These are phyloP conservation scores for Lonchura striata DNA, from an alignment of 2,113 vertebrate genomes.

Conservation along the genomic window DNA sequence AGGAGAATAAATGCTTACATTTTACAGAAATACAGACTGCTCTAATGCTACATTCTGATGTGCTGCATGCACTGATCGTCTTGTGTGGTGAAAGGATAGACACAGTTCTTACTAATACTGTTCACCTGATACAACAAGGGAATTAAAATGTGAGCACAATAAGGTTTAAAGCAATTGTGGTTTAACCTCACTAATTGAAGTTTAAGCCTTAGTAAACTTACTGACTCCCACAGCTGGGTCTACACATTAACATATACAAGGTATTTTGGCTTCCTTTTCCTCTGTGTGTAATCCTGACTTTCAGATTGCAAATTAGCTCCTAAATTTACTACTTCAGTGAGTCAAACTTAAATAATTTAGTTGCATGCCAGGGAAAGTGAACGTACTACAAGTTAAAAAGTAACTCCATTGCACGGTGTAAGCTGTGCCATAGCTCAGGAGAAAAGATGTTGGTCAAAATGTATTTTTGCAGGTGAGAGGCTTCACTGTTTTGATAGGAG, in stretches of 20 bases:
- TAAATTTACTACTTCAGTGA: constrained; percentile 4
- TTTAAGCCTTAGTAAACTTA: not conserved
- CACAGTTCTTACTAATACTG: not conserved
- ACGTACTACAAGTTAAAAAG: not conserved
- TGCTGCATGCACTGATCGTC: not conserved
- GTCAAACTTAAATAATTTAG: constrained; percentile 30
- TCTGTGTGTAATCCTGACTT: not conserved
- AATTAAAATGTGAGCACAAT: not conserved
- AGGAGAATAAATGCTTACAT: not conserved
- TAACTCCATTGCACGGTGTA: not conserved
- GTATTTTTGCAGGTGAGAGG: not conserved
- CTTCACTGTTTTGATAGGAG: not conserved
- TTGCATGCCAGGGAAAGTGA: not conserved
- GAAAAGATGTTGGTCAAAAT: not conserved
- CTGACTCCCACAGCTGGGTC: not conserved
- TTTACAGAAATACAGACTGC: not conserved
- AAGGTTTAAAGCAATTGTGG: not conserved
- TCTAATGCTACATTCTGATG: not conserved
- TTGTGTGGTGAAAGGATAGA: not conserved
- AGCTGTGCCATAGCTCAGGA: not conserved
- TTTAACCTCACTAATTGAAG: not conserved
- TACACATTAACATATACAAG: not conserved
- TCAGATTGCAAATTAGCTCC: not conserved
- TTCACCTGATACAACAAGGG: not conserved
- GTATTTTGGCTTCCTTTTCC: not conserved